phyloP scores from a whole-genome alignment of 2,113 vertebrate genomes.

The Oreocharis arfaki region DNA sequence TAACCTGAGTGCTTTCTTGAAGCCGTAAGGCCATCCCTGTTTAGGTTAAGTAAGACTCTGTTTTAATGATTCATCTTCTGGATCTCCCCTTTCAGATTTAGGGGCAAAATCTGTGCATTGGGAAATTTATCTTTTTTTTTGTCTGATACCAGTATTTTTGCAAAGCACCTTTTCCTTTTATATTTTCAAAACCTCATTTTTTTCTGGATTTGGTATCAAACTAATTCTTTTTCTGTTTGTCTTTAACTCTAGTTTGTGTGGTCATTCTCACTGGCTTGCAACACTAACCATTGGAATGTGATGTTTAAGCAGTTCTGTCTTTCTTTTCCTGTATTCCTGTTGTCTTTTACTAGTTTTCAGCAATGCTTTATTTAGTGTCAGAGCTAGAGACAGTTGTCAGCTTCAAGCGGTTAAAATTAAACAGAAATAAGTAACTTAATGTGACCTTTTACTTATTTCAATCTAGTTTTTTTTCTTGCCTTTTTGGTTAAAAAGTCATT shows the following conservation, averaged over 20 bases:
- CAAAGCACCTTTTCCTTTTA: constrained; percentile 39
- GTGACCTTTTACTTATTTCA: not conserved
- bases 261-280: not conserved
- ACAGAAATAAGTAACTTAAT: not conserved
- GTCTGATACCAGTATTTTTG: not conserved
- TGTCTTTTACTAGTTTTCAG: not conserved
- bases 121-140: not conserved
- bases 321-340: not conserved
- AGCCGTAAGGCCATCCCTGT: not conserved
- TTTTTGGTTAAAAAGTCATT: not conserved
- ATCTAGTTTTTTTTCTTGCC: not conserved
- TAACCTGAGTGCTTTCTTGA: not conserved
- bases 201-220: not conserved
- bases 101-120: not conserved
- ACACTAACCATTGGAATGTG: not conserved
- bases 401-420: not conserved
- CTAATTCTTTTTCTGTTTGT: not conserved
- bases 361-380: not conserved
- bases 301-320: not conserved
- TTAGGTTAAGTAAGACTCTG: not conserved
- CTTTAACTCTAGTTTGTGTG: not conserved
- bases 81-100: not conserved
- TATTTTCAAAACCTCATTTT: not conserved
- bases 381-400: not conserved
- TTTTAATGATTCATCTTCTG: not conserved